These are phyloP conservation scores for Diarsia brunnea DNA, from an alignment of 2,888 invertebrate genomes.

Conservation along the genomic window DNA sequence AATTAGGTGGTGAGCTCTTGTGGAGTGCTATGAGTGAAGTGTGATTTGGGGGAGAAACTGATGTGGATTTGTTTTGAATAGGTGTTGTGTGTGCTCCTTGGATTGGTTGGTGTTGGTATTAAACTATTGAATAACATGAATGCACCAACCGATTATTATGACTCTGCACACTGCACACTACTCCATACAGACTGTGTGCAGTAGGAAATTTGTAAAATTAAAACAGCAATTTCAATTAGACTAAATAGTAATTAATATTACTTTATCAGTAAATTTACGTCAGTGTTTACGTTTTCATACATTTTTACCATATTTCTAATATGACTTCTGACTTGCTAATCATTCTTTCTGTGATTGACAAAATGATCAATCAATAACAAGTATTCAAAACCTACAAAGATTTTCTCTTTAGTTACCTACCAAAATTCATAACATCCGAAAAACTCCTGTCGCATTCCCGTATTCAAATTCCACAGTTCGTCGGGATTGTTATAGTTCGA, in stretches of 20 bases:
- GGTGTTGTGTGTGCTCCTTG: neutral
- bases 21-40: conserved; percentile 33
- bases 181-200: no score
- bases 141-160: neutral
- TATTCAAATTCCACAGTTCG: conserved; percentile 47
- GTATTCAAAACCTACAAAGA: neutral
- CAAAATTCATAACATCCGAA: neutral
- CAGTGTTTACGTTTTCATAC: neutral
- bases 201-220: neutral
- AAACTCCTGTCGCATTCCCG: neutral
- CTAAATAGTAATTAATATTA: neutral
- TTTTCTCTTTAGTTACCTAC: neutral
- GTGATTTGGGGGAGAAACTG: conserved; percentile 24
- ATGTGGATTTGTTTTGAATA: conserved; percentile 41
- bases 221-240: neutral
- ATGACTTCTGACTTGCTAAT: neutral
- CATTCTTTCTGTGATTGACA: neutral
- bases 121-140: neutral
- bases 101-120: neutral
- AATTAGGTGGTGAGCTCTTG: conserved; percentile 54
- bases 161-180: neutral
- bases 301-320: neutral
- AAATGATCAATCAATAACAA: neutral
- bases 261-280: neutral
- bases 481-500: conserved; percentile 47